These are phyloP conservation scores for Strigamia crassipes DNA, from an alignment of 2,888 invertebrate genomes.

Conservation along the genomic window DNA sequence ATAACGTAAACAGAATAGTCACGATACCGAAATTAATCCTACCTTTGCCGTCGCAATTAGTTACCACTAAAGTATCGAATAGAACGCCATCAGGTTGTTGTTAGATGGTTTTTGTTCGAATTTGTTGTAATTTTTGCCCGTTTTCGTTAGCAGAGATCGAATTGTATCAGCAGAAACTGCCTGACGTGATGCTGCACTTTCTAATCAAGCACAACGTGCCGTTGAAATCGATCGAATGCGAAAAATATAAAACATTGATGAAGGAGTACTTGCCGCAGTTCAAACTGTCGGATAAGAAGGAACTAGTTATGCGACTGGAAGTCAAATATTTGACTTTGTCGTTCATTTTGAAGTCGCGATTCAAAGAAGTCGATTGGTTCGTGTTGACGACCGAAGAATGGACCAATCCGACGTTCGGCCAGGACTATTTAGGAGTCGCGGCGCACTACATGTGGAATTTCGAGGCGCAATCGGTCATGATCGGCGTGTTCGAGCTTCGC, in stretches of 20 bases:
- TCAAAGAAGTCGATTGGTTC: neutral
- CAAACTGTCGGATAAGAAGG: neutral
- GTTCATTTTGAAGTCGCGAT: neutral
- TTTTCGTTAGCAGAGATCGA: neutral
- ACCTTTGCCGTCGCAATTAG: neutral
- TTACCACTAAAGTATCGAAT: neutral
- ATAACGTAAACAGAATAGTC: neutral
- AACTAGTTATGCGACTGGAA: neutral
- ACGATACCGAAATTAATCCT: neutral
- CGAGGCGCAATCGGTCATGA: neutral
- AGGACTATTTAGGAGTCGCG: neutral
- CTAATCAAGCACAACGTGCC: neutral
- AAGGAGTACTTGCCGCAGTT: neutral
- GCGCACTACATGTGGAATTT: neutral
- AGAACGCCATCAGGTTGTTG: neutral
- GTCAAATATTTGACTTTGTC: neutral
- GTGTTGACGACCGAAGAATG: neutral
- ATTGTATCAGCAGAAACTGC: neutral
- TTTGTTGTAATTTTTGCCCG: no score
- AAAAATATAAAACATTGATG: neutral
- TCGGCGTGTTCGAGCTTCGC: neutral
- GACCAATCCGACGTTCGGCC: neutral
- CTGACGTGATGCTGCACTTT: neutral
- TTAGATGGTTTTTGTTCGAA: no score
- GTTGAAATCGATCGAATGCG: neutral